Percentiles rank a stretch among this genome's conserved stretches.
Evolutionary conservation across 2,888 invertebrate species (phyloP).

Genomic region (Dorcus parallelipipedus): DNA sequence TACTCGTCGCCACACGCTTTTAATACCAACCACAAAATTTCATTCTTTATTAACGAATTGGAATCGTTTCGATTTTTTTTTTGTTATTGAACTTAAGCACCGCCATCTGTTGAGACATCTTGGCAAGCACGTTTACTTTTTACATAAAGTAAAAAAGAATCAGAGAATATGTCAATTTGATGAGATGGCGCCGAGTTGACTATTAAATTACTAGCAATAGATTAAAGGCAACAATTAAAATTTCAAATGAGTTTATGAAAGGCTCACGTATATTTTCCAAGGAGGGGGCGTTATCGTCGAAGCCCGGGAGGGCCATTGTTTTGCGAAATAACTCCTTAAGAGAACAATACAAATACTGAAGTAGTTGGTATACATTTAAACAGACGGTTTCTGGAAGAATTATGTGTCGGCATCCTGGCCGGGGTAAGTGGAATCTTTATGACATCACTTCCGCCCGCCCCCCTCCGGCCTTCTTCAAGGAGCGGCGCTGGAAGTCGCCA

Average conservation of each 20-base stretch:
- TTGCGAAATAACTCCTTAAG: slow-evolving; percentile 17
- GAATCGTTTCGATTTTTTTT: no score
- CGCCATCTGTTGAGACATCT: no score
- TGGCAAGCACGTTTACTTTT: no score
- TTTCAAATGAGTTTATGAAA: neutral
- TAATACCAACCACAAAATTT: no score
- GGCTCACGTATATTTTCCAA: slow-evolving; percentile 3
- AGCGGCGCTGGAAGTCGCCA: slow-evolving; percentile 29
- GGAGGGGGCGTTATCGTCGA: neutral
- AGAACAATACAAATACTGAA: slow-evolving; percentile 24
- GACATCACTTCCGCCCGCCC: slow-evolving; percentile 30
- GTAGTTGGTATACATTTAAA: slow-evolving; percentile 30
- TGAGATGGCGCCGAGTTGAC: no score
- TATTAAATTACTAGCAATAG: no score
- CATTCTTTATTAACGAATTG: no score
- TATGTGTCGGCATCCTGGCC: slow-evolving; percentile 30
- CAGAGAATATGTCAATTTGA: no score
- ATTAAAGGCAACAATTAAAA: no score
- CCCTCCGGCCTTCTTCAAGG: slow-evolving; percentile 16
- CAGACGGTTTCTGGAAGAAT: slow-evolving; percentile 34
- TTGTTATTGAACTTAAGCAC: no score
- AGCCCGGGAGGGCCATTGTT: slow-evolving; percentile 5
- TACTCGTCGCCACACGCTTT: no score
- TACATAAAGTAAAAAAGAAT: no score
- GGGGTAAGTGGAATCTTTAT: slow-evolving; percentile 36